Evolutionary conservation across 1,140 invertebrate species (phyloP).

Genomic region (Laupala kohalensis): DNA sequence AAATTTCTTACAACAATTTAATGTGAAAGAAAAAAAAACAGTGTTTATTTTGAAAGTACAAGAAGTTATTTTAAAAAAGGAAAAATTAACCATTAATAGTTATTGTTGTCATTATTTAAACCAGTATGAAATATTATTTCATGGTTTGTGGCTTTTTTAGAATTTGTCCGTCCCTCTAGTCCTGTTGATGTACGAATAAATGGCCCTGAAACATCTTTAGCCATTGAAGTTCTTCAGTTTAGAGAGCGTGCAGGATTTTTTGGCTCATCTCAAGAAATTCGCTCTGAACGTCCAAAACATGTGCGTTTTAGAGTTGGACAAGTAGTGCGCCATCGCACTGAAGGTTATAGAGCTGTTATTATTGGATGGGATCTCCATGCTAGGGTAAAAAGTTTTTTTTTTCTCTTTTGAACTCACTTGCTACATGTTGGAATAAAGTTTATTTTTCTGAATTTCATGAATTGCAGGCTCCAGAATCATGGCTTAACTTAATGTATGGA

Average conservation of each 20-base stretch:
- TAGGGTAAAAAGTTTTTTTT: conserved; percentile 18
- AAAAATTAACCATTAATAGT: too few species aligned
- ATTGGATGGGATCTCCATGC: conserved; percentile 38
- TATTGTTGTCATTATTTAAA: too few species aligned
- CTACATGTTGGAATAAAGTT: not conserved
- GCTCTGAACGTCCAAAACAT: conserved; percentile 26
- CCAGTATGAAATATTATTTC: too few species aligned
- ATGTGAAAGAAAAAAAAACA: too few species aligned
- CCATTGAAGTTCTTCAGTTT: conserved; percentile 30
- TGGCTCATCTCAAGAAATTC: conserved; percentile 25
- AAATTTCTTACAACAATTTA: too few species aligned
- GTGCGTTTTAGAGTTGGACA: conserved; percentile 38
- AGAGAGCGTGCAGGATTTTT: conserved; percentile 20
- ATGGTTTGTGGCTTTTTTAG: not conserved
- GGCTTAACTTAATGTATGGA: conserved; percentile 2
- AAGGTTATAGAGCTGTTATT: conserved; percentile 38
- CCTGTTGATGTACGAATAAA: not conserved
- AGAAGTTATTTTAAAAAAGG: too few species aligned
- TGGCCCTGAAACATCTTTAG: conserved; percentile 23
- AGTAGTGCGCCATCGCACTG: conserved; percentile 35
- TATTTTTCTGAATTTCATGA: not conserved
- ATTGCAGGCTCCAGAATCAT: conserved; percentile 8
- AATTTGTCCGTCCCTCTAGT: not conserved
- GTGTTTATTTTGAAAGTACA: too few species aligned
- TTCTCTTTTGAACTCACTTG: not conserved